Conservation (phyloP, 2,888 invertebrate species). For the Cheilosia pagana region DNA sequence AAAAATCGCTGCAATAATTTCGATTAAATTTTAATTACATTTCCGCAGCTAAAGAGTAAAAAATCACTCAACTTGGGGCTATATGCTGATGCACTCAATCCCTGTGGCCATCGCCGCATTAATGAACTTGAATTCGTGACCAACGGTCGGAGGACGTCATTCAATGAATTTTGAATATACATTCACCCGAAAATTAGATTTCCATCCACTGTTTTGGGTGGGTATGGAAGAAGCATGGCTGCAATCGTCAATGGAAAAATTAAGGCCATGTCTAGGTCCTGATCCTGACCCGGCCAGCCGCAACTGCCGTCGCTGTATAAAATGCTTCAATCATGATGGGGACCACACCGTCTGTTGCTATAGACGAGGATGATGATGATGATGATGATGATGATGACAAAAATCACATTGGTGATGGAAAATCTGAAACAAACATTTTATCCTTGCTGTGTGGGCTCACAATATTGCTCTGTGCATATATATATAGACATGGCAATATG, state of each 20-base stretch:
- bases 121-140: constrained; percentile 53
- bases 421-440: constrained; percentile 68
- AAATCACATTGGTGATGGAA: constrained; percentile 49
- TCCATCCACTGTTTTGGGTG: constrained; percentile 50
- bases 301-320: constrained; percentile 6
- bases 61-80: constrained; percentile 41
- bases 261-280: constrained; percentile 46
- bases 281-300: background rate
- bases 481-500: constrained; percentile 1
- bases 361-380: constrained; percentile 11
- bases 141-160: constrained; percentile 12
- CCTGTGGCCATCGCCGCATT: background rate
- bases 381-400: constrained; percentile 19
- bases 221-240: background rate
- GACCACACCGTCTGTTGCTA: background rate
- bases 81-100: constrained; percentile 24
- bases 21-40: constrained; percentile 73
- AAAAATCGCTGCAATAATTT: constrained; percentile 48
- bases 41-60: constrained; percentile 39
- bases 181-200: constrained; percentile 71
- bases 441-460: constrained; percentile 2
- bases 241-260: constrained; percentile 25
- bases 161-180: constrained; percentile 66
- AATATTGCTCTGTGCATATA: background rate
- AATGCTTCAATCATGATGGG: constrained; percentile 27